Conservation (phyloP, 2,888 invertebrate genomes). For the Saturnia pavonia region DNA sequence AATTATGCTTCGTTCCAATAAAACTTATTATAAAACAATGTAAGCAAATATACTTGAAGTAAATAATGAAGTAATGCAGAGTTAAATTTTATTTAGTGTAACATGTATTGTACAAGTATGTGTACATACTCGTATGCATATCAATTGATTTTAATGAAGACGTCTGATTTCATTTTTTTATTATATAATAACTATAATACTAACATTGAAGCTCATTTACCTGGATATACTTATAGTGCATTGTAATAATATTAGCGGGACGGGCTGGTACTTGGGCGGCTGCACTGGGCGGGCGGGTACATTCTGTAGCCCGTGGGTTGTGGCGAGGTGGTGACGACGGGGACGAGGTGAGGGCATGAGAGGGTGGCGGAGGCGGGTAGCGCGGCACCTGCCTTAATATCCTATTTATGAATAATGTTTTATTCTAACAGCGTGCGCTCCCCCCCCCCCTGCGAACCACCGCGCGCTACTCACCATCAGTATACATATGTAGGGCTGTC, state of each 20-base stretch:
- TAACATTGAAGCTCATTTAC: background rate
- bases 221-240: conserved; percentile 28
- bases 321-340: background rate
- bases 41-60: too few relatives aligned
- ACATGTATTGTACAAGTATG: too few relatives aligned
- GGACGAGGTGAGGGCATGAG: background rate
- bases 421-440: conserved; percentile 80
- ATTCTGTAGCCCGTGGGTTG: conserved; percentile 2
- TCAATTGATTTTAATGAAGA: background rate
- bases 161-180: too few relatives aligned
- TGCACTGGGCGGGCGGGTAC: conserved; percentile 27
- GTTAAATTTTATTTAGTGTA: background rate
- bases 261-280: conserved; percentile 19
- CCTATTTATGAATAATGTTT: conserved; percentile 82
- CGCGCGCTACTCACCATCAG: conserved; percentile 33
- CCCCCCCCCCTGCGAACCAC: too few relatives aligned
- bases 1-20: background rate
- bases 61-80: background rate
- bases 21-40: background rate
- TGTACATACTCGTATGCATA: too few relatives aligned
- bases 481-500: conserved; percentile 45
- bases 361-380: conserved; percentile 26
- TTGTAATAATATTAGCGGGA: conserved; percentile 23
- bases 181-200: too few relatives aligned
- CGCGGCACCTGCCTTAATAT: conserved; percentile 58